Evolutionary conservation across 2,113 vertebrate species (phyloP), one percentile per base, ranked within the genome.

Genomic region (Sturnira hondurensis): DNA sequence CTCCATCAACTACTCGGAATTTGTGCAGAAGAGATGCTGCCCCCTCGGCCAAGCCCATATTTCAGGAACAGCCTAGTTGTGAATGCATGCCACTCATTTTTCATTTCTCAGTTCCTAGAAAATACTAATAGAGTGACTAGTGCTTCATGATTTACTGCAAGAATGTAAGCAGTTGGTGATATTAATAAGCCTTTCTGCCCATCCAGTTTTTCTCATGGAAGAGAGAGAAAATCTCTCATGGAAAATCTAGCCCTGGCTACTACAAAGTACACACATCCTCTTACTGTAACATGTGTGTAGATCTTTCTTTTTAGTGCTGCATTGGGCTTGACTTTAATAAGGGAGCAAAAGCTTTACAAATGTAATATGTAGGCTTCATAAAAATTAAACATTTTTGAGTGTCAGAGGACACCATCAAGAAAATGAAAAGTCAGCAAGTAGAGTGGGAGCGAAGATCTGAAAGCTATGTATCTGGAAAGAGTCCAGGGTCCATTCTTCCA

Each of bases 131-230:
- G 61, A 93, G 43, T 71, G 61, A 88, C 22, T 56, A n/a, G 52
- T 45, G 61, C 52, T 95, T 94, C 33, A 4, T 95, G 96, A 96
- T 93, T 91, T 63, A 86, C 38, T 95, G 15, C 8, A 76, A 54
- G 33, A 56, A 92, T 80, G 17, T 91, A 82, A 73, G 61, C 80
- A 70, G 58, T 77, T 38, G 15, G 77, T 65, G 67, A 73, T 67
- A 68, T 82, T 92, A 96, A 88, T 71, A 96, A 92, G 78, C 7
- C 67, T 45, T 12, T 78, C 86, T 61, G n/a, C 84, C 91, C 81
- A 89, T 97, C 89, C 93, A 91, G 61, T 97, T 95, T 89, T 94
- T 47, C 68, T 78, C 88, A 76, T 86, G 68, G 78, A 89, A 91
- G 93, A 87, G 61, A 80, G 38, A 77, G 28, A n/a, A n/a, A n/a